Evolutionary conservation across 30 jellyfish, hydroid and myxozoan species (phyloP).

Genomic region (Hydractinia symbiolongicarpus): DNA sequence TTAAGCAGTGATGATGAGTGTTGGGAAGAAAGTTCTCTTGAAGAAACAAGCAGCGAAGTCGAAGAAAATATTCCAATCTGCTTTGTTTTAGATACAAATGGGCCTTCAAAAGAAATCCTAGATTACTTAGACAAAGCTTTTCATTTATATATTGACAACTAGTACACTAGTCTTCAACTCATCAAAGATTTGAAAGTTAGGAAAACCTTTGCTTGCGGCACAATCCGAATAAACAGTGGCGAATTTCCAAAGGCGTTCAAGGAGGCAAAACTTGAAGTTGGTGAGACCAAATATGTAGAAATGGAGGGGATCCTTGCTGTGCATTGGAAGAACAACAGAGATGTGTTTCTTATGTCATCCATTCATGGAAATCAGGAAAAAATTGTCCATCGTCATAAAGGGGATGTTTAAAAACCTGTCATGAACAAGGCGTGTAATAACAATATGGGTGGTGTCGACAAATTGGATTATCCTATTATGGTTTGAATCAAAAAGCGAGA

Average conservation of each 20-base stretch:
- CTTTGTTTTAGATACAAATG: too few relatives aligned
- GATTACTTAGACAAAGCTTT: too few relatives aligned
- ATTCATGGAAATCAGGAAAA: constrained; percentile 19
- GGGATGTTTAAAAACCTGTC: too few relatives aligned
- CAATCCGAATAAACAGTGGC: constrained; percentile 11
- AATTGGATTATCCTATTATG: constrained; percentile 5
- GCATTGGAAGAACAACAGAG: constrained; percentile 9
- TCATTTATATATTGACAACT: constrained; percentile 13
- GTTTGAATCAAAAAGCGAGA: neutral
- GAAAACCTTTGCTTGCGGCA: constrained; percentile 13
- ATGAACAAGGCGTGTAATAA: too few relatives aligned
- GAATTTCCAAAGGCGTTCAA: constrained; percentile 3
- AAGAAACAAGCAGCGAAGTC: too few relatives aligned
- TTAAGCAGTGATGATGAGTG: too few relatives aligned
- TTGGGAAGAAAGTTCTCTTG: too few relatives aligned
- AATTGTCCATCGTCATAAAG: too few relatives aligned
- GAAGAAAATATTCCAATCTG: too few relatives aligned
- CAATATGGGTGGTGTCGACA: constrained; percentile 19
- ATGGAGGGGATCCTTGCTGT: constrained; percentile 11
- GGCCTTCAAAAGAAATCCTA: too few relatives aligned
- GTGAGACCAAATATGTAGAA: neutral
- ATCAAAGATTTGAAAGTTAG: neutral
- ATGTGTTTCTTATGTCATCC: neutral
- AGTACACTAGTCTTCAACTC: constrained; percentile 1
- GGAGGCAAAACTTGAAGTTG: constrained; percentile 13